These are phyloP conservation scores for Bufo gargarizans DNA, from an alignment of 2,113 vertebrate genomes.

Conservation along the genomic window DNA sequence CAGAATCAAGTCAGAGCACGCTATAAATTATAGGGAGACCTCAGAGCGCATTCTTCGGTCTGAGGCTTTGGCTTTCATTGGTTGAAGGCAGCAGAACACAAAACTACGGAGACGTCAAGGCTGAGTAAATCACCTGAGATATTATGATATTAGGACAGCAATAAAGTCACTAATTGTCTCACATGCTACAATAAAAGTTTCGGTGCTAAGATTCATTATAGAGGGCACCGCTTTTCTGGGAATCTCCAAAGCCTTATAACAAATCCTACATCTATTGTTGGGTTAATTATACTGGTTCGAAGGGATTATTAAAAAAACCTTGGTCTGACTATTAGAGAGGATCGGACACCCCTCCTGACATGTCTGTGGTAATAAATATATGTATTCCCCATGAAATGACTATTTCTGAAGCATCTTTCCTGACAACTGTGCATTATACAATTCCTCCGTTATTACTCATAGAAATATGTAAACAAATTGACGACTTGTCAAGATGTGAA, in stretches of 20 bases:
- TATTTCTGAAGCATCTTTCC: background rate
- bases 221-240: background rate
- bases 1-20: conserved; percentile 9
- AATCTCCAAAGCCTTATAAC: background rate
- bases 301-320: background rate
- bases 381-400: no score
- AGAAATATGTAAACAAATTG: no score
- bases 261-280: background rate
- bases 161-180: conserved; percentile 12
- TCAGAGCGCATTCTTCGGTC: conserved; percentile 5
- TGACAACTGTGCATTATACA: background rate
- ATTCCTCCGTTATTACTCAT: background rate
- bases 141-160: background rate
- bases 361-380: no score
- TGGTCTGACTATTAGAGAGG: background rate
- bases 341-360: no score
- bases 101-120: background rate
- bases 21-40: background rate
- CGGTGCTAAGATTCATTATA: background rate
- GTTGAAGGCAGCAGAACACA: background rate
- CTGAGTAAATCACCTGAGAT: background rate
- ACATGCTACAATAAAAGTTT: background rate
- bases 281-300: background rate
- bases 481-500: no score
- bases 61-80: background rate